Conservation (phyloP, 1,140 invertebrate genomes). For the Trichomalopsis sarcophagae region DNA sequence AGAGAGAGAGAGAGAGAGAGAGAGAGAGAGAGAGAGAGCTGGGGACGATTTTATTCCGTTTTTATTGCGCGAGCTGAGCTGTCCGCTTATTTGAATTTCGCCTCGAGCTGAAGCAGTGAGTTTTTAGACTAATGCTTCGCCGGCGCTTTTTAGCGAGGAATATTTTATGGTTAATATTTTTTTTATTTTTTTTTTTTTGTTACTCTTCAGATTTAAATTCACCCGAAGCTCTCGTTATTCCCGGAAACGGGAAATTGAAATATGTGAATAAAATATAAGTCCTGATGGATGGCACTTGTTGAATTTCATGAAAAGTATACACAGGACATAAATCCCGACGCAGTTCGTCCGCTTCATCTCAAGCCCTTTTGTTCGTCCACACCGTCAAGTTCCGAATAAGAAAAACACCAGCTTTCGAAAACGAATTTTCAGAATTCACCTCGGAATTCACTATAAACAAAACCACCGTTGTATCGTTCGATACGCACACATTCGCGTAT, state of each 20-base stretch:
- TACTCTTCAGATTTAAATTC: not conserved
- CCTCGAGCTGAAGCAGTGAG: not conserved
- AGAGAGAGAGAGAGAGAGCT: not conserved
- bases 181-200: no score
- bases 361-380: not conserved
- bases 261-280: conserved; percentile 32
- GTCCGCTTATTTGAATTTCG: not conserved
- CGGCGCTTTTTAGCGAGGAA: not conserved
- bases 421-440: no score
- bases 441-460: no score
- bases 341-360: conserved; percentile 35
- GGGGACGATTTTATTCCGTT: not conserved
- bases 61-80: not conserved
- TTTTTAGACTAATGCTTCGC: not conserved
- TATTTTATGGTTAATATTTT: not conserved
- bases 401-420: no score
- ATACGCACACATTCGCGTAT: no score
- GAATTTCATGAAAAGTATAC: conserved; percentile 38
- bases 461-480: no score
- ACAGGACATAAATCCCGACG: conserved; percentile 11
- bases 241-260: conserved; percentile 21
- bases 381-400: no score
- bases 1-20: no score
- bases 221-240: conserved; percentile 1
- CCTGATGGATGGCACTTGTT: conserved; percentile 41